These are phyloP conservation scores for Sitta carolinensis DNA, from an alignment of 2,797 vertebrate species.

Conservation along the genomic window DNA sequence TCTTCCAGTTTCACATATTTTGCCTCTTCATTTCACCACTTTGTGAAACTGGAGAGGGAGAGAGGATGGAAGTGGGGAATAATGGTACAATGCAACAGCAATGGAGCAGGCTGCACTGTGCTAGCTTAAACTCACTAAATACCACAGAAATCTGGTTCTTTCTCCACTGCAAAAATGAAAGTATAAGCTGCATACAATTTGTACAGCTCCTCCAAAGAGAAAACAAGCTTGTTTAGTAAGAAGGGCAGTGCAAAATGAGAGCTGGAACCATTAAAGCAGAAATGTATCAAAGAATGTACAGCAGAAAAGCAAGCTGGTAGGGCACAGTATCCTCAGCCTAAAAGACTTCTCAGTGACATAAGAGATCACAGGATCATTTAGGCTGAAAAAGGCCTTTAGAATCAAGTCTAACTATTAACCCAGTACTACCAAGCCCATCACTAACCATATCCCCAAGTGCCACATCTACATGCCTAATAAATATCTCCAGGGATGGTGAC, in stretches of 20 bases:
- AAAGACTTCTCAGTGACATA: too few species aligned
- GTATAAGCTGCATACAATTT: not conserved
- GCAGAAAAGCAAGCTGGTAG: not conserved
- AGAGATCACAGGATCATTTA: not conserved
- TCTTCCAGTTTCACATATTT: not conserved
- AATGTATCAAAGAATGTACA: accelerated
- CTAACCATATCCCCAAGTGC: not conserved
- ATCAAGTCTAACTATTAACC: not conserved
- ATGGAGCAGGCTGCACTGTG: not conserved
- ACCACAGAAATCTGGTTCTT: not conserved
- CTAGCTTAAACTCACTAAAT: not conserved
- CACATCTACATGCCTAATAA: not conserved
- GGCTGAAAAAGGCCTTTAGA: not conserved
- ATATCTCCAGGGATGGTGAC: not conserved
- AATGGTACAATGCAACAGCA: not conserved
- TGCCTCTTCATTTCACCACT: not conserved
- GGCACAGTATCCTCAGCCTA: accelerated
- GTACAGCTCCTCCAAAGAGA: not conserved
- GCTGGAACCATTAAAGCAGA: not conserved
- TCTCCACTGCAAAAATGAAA: not conserved
- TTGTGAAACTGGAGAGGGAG: not conserved
- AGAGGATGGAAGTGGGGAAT: not conserved
- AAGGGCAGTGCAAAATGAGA: not conserved
- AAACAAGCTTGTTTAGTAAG: not conserved
- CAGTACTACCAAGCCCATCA: not conserved